Evolutionary conservation across 2,113 vertebrate species (phyloP).

Genomic region (Mixornis gularis): DNA sequence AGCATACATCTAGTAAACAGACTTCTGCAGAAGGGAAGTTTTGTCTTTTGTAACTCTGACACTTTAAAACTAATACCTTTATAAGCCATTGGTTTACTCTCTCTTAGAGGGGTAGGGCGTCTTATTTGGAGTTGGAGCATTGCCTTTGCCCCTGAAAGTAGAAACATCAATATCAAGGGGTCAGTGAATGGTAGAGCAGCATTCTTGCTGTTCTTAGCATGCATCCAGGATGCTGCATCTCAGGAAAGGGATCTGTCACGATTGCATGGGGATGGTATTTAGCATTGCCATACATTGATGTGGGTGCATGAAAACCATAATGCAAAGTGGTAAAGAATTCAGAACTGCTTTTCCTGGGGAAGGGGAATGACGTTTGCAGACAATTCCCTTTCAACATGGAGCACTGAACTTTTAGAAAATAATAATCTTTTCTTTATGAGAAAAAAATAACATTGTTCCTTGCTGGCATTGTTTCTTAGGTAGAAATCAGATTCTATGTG

Average conservation of each 20-base stretch:
- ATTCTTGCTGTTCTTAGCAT: not conserved
- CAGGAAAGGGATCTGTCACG: not conserved
- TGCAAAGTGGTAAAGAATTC: not conserved
- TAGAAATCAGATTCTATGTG: not conserved
- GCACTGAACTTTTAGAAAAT: not conserved
- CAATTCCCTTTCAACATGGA: not conserved
- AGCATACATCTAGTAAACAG: not conserved
- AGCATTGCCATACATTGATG: accelerated
- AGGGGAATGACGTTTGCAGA: not conserved
- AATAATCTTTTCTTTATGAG: not conserved
- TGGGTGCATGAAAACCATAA: not conserved
- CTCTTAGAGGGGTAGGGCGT: not conserved
- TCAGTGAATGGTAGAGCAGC: not conserved
- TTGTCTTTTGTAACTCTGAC: not conserved
- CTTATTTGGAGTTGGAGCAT: not conserved
- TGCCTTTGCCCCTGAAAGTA: not conserved
- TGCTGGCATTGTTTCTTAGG: not conserved
- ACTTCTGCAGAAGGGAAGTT: not conserved
- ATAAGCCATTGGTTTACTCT: not conserved
- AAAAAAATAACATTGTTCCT: not conserved
- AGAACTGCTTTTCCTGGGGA: not conserved
- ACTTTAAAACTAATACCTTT: not conserved
- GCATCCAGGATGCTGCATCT: not conserved
- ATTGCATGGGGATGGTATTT: not conserved
- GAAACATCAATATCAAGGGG: not conserved